Evolutionary conservation across 2,797 vertebrate genomes (phyloP).

Genomic region (Antennarius maculatus): DNA sequence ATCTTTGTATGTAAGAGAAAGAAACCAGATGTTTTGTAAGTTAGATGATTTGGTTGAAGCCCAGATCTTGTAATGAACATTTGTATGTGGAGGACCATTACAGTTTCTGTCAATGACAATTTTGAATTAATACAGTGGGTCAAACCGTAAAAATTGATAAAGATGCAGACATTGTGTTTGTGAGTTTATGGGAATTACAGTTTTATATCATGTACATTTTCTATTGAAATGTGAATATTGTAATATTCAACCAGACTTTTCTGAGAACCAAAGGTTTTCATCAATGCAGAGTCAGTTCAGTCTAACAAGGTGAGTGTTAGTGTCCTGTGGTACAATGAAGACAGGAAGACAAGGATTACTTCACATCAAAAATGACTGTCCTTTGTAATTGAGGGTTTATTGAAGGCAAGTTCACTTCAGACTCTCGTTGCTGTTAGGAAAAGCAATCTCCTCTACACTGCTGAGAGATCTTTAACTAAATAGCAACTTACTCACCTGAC

Average conservation of each 20-base stretch:
- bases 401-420: conserved; percentile 13
- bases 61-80: not conserved
- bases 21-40: not conserved
- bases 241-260: conserved; percentile 76
- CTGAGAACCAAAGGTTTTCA: conserved; percentile 69
- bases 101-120: not conserved
- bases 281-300: conserved; percentile 56
- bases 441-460: not conserved
- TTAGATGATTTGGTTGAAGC: not conserved
- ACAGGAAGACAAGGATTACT: conserved; percentile 26
- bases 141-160: conserved; percentile 19
- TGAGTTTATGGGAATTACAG: conserved; percentile 48
- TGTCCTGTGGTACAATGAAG: conserved; percentile 40
- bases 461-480: not conserved
- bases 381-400: not conserved
- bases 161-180: conserved; percentile 28
- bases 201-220: conserved; percentile 54
- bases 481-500: not conserved
- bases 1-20: not conserved
- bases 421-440: not conserved
- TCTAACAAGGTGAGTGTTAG: conserved; percentile 62
- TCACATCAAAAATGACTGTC: not conserved
- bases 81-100: not conserved
- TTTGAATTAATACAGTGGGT: not conserved
- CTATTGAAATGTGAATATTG: conserved; percentile 59